Evolutionary conservation across 2,113 vertebrate species (phyloP).

Genomic region (Apodemus sylvaticus): DNA sequence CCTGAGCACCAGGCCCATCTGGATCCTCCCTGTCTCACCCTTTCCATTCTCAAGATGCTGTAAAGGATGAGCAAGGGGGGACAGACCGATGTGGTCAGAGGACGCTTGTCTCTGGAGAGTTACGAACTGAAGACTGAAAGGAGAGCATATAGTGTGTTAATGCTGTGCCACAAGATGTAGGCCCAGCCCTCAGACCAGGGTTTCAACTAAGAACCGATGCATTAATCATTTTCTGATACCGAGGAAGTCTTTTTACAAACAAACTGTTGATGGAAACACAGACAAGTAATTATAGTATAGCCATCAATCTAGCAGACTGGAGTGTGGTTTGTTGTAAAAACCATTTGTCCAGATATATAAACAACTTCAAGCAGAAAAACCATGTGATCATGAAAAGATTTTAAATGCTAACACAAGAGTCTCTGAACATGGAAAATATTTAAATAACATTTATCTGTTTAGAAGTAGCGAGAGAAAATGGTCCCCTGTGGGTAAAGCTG

Average conservation of each 20-base stretch:
- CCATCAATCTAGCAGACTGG: neutral
- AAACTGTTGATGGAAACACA: slow-evolving; percentile 60
- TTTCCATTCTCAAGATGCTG: neutral
- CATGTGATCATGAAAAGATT: neutral
- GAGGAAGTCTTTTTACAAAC: slow-evolving; percentile 57
- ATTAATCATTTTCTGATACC: slow-evolving; percentile 36
- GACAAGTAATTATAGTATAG: slow-evolving; percentile 19
- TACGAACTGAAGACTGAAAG: no score
- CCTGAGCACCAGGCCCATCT: neutral
- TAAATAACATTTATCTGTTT: neutral
- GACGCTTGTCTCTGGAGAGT: neutral
- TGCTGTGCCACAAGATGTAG: neutral
- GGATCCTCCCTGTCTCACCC: rapidly evolving
- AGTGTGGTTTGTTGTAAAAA: slow-evolving; percentile 56
- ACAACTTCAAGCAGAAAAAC: slow-evolving; percentile 46
- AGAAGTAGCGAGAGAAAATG: neutral
- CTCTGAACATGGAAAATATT: slow-evolving; percentile 9
- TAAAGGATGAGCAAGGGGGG: neutral
- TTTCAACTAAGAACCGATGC: slow-evolving; percentile 27
- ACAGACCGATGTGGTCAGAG: no score
- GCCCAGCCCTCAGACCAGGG: neutral
- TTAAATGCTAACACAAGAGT: slow-evolving; percentile 18
- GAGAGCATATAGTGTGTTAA: neutral
- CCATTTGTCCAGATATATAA: slow-evolving; percentile 38
- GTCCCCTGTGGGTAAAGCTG: neutral